These are phyloP conservation scores for Brachyhypopomus gauderio DNA, from an alignment of 2,113 vertebrate species.

Conservation along the genomic window DNA sequence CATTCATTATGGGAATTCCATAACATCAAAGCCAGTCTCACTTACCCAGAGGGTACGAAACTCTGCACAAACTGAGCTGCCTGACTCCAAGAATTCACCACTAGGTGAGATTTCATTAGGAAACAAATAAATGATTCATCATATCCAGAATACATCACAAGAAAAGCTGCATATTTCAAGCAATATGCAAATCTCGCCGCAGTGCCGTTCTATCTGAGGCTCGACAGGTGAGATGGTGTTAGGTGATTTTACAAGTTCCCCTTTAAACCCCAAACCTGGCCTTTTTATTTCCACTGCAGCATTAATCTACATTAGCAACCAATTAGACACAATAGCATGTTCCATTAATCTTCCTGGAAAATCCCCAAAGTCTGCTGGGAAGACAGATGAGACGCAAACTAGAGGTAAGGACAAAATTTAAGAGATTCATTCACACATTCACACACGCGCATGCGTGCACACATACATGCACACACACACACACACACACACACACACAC, in stretches of 20 bases:
- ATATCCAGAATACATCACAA: slow-evolving; percentile 18
- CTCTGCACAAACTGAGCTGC: not conserved
- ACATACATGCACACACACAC: no score
- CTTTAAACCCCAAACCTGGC: slow-evolving; percentile 16
- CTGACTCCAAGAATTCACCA: not conserved
- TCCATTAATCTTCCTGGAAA: slow-evolving; percentile 54
- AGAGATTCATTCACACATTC: not conserved
- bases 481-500: not conserved
- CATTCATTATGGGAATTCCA: slow-evolving; percentile 10
- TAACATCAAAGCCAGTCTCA: slow-evolving; percentile 37
- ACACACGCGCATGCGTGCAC: not conserved
- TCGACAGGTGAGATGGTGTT: slow-evolving; percentile 11
- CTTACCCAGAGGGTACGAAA: slow-evolving; percentile 17
- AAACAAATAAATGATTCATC: slow-evolving; percentile 49
- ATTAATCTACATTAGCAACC: slow-evolving; percentile 53
- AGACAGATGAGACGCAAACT: slow-evolving; percentile 31
- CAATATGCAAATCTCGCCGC: slow-evolving; percentile 20
- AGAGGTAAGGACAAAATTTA: slow-evolving; percentile 27
- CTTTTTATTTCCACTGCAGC: slow-evolving; percentile 33
- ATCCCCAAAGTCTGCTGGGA: slow-evolving; percentile 19
- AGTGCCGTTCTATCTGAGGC: slow-evolving; percentile 5
- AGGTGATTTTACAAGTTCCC: slow-evolving; percentile 21
- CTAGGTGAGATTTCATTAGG: slow-evolving; percentile 22
- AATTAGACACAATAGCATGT: slow-evolving; percentile 44
- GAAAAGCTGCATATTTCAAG: slow-evolving; percentile 32